These are phyloP conservation scores for Drosophila orena DNA, from an alignment of 1,140 invertebrate species.

Conservation along the genomic window DNA sequence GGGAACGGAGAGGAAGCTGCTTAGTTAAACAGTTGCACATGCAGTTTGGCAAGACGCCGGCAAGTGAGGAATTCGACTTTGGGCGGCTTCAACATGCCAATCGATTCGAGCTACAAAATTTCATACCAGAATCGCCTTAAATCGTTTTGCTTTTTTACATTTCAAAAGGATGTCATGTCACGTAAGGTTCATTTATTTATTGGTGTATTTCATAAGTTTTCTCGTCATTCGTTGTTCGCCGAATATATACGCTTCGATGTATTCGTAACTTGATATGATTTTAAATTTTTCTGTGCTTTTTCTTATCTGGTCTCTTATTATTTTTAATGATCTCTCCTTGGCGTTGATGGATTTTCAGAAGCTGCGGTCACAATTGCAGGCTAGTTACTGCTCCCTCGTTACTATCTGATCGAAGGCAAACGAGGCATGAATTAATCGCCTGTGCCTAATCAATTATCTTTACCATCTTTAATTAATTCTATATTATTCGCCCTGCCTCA, in stretches of 20 bases:
- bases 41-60: conserved; percentile 14
- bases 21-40: conserved; percentile 67
- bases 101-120: neutral
- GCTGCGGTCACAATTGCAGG: neutral
- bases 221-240: neutral
- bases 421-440: conserved; percentile 78
- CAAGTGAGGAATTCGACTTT: conserved; percentile 6
- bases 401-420: conserved; percentile 44
- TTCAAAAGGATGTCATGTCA: neutral
- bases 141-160: neutral
- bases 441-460: conserved; percentile 84
- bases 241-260: neutral
- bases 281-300: neutral
- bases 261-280: neutral
- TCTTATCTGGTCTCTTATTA: neutral
- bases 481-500: conserved; percentile 75
- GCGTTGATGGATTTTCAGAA: neutral
- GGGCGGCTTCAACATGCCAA: neutral
- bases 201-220: no score
- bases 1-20: conserved; percentile 65
- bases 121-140: no score
- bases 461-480: conserved; percentile 84
- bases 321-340: neutral
- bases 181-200: no score
- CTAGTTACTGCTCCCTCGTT: conserved; percentile 43